phyloP scores from a whole-genome alignment of 2,113 vertebrate species.

The Eulacestoma nigropectus region DNA sequence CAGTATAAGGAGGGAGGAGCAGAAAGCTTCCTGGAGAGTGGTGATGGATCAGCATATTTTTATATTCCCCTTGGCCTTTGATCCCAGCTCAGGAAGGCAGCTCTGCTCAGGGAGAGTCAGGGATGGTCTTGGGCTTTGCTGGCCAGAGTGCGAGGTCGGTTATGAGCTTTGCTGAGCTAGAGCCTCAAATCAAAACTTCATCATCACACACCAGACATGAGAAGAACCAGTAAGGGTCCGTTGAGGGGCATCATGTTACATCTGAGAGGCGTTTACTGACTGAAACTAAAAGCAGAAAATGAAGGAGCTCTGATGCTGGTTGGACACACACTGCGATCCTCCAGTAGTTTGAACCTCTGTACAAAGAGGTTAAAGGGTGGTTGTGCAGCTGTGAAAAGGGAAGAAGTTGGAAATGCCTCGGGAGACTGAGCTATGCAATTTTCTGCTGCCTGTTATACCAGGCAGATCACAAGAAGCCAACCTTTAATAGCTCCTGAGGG shows the following conservation, averaged over 20 bases:
- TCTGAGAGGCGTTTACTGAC: neutral
- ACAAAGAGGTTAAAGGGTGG: neutral
- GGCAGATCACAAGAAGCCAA: neutral
- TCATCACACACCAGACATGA: neutral
- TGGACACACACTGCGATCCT: neutral
- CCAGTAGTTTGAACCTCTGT: neutral
- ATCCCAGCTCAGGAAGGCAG: neutral
- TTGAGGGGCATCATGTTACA: neutral
- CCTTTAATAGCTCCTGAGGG: neutral
- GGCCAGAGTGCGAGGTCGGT: neutral
- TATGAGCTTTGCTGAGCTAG: neutral
- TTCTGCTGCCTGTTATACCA: neutral
- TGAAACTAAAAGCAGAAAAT: slow-evolving; percentile 41
- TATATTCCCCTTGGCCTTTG: neutral
- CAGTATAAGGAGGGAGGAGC: neutral
- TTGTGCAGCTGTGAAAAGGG: neutral
- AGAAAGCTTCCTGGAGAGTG: neutral
- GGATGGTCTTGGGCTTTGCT: neutral
- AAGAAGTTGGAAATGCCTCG: neutral
- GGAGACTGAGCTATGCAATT: neutral
- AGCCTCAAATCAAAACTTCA: neutral
- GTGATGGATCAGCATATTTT: neutral
- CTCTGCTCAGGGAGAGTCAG: neutral
- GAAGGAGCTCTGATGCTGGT: neutral
- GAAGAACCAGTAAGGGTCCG: neutral